Evolutionary conservation across 2,797 vertebrate species (phyloP).

Genomic region (Erithacus rubecula): DNA sequence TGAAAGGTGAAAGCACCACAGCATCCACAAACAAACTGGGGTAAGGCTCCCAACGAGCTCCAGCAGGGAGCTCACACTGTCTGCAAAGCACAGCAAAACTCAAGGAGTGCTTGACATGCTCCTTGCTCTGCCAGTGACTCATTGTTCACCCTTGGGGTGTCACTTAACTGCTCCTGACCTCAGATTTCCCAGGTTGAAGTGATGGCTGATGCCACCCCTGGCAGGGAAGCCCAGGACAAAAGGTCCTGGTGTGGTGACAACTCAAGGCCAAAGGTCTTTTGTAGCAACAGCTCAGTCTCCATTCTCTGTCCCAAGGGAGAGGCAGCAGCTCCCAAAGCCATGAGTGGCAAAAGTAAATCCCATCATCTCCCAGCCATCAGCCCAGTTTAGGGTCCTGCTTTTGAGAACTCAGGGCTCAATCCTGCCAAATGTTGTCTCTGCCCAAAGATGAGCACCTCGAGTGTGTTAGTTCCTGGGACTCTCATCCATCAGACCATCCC

Average conservation of each 20-base stretch:
- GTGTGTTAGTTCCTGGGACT: background rate
- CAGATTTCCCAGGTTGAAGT: background rate
- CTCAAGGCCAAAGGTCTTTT: background rate
- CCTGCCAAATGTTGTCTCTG: background rate
- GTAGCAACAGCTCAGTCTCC: background rate
- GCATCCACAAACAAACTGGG: background rate
- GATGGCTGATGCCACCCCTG: background rate
- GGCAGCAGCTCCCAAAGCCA: background rate
- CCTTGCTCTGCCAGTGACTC: background rate
- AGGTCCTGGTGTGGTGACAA: background rate
- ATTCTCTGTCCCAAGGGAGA: background rate
- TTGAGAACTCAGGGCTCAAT: background rate
- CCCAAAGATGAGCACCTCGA: background rate
- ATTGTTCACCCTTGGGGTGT: background rate
- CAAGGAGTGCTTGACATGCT: background rate
- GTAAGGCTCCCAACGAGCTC: accelerated
- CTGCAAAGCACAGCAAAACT: background rate
- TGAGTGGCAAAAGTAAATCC: background rate
- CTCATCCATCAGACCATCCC: background rate
- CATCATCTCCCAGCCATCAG: background rate
- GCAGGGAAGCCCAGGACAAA: background rate
- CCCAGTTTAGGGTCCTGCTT: background rate
- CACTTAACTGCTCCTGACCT: background rate
- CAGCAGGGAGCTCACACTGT: background rate
- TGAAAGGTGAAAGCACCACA: background rate